Evolutionary conservation across 2,113 vertebrate species (phyloP).

Genomic region (Himantopus leucocephalus): DNA sequence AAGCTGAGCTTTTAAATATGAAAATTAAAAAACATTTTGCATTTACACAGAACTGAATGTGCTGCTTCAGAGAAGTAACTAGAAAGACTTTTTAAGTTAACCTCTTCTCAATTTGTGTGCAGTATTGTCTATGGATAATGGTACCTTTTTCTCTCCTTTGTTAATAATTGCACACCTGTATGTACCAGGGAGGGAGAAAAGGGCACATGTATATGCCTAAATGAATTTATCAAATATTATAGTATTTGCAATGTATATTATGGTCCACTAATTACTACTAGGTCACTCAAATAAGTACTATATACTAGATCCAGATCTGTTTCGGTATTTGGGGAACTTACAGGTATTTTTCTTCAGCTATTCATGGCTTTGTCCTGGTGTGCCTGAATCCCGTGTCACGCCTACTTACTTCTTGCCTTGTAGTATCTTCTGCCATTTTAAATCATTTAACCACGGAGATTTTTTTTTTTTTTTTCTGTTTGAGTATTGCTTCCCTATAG

Average conservation of each 20-base stretch:
- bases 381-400: background rate
- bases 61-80: background rate
- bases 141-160: background rate
- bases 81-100: background rate
- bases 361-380: background rate
- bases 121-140: rapidly evolving
- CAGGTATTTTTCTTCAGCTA: background rate
- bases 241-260: background rate
- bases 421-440: background rate
- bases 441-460: background rate
- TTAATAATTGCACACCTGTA: background rate
- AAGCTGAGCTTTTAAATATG: background rate
- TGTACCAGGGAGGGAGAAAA: background rate
- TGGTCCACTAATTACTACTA: background rate
- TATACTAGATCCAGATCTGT: background rate
- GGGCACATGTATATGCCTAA: background rate
- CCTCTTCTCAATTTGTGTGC: rapidly evolving
- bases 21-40: background rate
- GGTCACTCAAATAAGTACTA: background rate
- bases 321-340: background rate
- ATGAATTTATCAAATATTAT: background rate
- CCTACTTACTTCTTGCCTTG: background rate
- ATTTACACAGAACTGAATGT: background rate
- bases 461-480: background rate
- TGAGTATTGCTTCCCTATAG: background rate